Conservation (phyloP, 2,888 invertebrate genomes). For the Tetropium fuscum region DNA sequence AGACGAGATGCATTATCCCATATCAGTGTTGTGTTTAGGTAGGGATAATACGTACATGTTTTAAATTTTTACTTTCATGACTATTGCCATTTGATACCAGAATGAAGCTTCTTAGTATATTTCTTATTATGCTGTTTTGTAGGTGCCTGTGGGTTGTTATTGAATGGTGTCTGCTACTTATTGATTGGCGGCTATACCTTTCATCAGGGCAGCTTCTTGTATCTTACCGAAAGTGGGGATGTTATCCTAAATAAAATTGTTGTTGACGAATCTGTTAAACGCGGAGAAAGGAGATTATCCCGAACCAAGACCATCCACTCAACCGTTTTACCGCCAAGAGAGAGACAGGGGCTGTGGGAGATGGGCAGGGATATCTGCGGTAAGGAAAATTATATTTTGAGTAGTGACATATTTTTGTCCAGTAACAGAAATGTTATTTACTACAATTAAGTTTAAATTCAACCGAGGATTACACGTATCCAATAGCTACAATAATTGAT, state of each 20-base stretch:
- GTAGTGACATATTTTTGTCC: too few species aligned
- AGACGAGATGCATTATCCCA: conserved; percentile 80
- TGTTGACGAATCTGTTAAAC: conserved; percentile 60
- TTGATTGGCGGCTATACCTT: conserved; percentile 85
- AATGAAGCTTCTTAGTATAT: too few species aligned
- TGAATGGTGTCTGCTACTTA: conserved; percentile 84
- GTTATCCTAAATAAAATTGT: conserved; percentile 72
- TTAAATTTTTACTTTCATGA: background rate
- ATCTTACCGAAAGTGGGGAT: conserved; percentile 73
- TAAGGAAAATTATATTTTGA: conserved; percentile 46
- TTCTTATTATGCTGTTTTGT: too few species aligned
- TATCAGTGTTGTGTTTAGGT: conserved; percentile 78
- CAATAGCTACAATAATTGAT: too few species aligned
- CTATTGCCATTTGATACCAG: too few species aligned
- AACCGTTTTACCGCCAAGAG: conserved; percentile 54
- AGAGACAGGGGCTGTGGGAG: conserved; percentile 72
- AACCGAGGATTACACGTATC: too few species aligned
- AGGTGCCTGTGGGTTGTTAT: conserved; percentile 74
- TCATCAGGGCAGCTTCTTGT: conserved; percentile 78
- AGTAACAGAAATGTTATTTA: too few species aligned
- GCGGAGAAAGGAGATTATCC: conserved; percentile 67
- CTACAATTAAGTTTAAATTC: too few species aligned
- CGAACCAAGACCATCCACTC: conserved; percentile 57
- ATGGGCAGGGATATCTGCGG: conserved; percentile 69
- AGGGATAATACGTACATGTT: too few species aligned